Base-by-base conservation (phyloP, 1,140 invertebrate species). In the Drosophila insularis region DNA sequence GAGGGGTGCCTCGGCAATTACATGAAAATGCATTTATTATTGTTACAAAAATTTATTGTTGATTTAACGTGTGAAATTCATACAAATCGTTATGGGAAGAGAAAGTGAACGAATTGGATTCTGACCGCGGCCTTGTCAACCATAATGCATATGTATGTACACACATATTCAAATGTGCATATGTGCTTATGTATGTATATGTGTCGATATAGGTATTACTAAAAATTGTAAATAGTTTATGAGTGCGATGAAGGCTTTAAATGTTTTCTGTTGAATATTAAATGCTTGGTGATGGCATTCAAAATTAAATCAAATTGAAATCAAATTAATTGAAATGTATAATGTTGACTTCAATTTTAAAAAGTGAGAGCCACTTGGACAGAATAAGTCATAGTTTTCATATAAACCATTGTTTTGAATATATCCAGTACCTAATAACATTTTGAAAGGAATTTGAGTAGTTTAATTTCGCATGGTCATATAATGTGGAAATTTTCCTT, bases 1-100 rank as follows among this genome's bases (percentile, higher is more conserved):
- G 14, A 8, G 6, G 43, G 43, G 14, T 46, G 43, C 19, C 17
- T 46, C 7, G 76, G 69, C 79, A 89, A 89, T 87, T 87, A 82
- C 80, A 82, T 63, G 77, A 82, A 84, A 89, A 82, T 89, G 69
- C 82, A 87, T 89, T 82, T 89, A 74, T 89, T 87, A 80, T 89
- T 74, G 68, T 72, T 71, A 39, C 40, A 53, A 72, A 79, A 46
- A 19, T 17, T 46, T 78, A 5, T 65, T 37, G 63, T 32, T 71
- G 59, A 23, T 71, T 35, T 35, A 53, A 55, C 58, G 74, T 72
- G 66, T 68, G 68, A 78, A 78, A 61, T 61, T 69, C 56, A 68
- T 53, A 59, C 35, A 37, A 56, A 46, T 17, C 14, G 6, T 7
- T 27, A 8, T 32, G n/a, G 54, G 11, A 32, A 17, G 27, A 13